Conservation (phyloP, 2,113 vertebrate species). For the Terrapene triunguis region DNA sequence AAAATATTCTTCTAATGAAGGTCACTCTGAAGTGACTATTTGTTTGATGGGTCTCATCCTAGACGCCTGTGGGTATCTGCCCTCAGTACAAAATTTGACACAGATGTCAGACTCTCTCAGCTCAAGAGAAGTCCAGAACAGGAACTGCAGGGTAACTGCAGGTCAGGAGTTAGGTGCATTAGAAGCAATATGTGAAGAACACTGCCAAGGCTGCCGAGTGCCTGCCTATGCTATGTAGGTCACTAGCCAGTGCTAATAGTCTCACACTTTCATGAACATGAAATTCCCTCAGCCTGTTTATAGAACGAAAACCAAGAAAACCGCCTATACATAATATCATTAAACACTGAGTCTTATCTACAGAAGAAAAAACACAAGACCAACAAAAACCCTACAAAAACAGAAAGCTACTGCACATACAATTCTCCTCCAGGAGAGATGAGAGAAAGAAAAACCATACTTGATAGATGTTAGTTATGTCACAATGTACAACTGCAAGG, state of each 20-base stretch:
- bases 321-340: not conserved
- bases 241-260: not conserved
- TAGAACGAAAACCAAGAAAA: not conserved
- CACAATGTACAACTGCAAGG: not conserved
- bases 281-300: slow-evolving; percentile 1
- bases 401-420: not conserved
- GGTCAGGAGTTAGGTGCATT: not conserved
- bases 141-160: not conserved
- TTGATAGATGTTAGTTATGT: slow-evolving; percentile 24
- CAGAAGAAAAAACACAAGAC: not conserved
- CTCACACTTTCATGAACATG: not conserved
- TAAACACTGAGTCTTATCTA: not conserved
- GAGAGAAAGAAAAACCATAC: not conserved
- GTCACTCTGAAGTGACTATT: not conserved
- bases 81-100: not conserved
- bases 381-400: not conserved
- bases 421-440: not conserved
- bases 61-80: not conserved
- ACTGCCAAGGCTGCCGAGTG: not conserved
- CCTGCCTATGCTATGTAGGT: not conserved
- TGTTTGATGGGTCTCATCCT: not conserved
- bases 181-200: not conserved
- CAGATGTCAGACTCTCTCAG: not conserved
- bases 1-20: slow-evolving; percentile 53
- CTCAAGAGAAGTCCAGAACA: not conserved